Base-by-base conservation (phyloP, 2,113 vertebrate genomes). In the Cottus gobio region DNA sequence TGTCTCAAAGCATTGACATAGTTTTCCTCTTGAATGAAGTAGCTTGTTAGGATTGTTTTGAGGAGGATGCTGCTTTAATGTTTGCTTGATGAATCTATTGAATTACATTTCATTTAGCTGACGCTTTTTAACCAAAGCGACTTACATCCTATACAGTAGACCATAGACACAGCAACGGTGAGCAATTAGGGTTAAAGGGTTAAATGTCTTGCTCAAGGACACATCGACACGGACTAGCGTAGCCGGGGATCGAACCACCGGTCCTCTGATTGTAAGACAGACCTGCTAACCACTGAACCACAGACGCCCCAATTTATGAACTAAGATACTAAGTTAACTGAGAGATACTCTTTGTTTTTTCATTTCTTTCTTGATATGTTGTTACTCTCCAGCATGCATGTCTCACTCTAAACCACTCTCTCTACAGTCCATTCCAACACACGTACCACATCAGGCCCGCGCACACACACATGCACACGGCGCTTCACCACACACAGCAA, bases 391-490 rank as follows among this genome's bases (percentile, higher is more conserved):
- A 54, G 46, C 5, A 9, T 48, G 18, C 76, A 36, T 24, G 68
- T 89, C 61, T 87, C 76, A 79, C 89, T 88, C 84, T 91, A 90
- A 89, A 87, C 87, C 83, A 79, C 79, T 75, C 80, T 75, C 82
- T 84, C 70, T 63, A 72, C 87, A 79, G 83, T 80, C 83, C 65
- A 74, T 85, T 67, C 89, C 75, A 72, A 75, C 80, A 68, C 84
- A 63, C 64, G 67, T 44, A n/a, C n/a, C 66, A 52, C 18, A 16
- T 39, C 37, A 12, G 37, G 11, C 57, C 62, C 71, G 68, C 63
- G 48, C 36, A 52, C 46, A 54, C 36, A 16, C 63, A 36, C 46
- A 30, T n/a, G 2, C 26, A n/a, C 24, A 73, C 74, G 10, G 61
- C 77, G 30, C 56, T 34, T 57, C 34, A n/a, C 42, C 52, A 16